These are phyloP conservation scores for Pammene fasciana DNA, from an alignment of 2,888 invertebrate species.

Conservation along the genomic window DNA sequence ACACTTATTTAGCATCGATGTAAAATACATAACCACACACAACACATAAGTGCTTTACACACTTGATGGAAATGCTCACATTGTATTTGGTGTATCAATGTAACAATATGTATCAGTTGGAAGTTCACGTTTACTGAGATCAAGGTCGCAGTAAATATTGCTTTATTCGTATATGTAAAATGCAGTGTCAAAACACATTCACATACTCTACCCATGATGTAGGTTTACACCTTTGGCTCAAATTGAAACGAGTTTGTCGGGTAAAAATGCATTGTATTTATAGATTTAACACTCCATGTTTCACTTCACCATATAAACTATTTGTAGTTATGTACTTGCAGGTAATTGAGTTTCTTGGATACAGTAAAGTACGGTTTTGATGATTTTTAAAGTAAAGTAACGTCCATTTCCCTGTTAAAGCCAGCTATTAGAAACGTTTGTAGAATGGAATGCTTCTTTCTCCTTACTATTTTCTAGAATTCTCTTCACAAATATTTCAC, in stretches of 20 bases:
- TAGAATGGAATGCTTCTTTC: conserved; percentile 83
- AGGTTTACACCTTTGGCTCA: conserved; percentile 20
- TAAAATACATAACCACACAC: conserved; percentile 68
- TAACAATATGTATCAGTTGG: conserved; percentile 42
- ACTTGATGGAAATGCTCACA: conserved; percentile 57
- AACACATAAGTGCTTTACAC: conserved; percentile 69
- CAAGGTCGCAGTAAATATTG: conserved; percentile 22
- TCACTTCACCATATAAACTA: conserved; percentile 50
- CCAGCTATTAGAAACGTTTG: conserved; percentile 80
- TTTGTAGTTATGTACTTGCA: conserved; percentile 58
- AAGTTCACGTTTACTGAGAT: conserved; percentile 19
- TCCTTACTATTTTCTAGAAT: conserved; percentile 78
- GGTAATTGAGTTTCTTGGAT: conserved; percentile 57
- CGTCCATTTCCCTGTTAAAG: conserved; percentile 84
- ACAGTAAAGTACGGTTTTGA: conserved; percentile 59
- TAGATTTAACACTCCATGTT: conserved; percentile 42
- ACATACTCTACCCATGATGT: conserved; percentile 9
- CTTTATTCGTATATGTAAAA: conserved; percentile 33
- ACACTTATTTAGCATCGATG: conserved; percentile 63
- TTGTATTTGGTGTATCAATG: conserved; percentile 60
- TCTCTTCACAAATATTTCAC: conserved; percentile 81
- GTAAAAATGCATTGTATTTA: conserved; percentile 33
- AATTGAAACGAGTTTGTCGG: conserved; percentile 8
- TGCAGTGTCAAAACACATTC: conserved; percentile 27
- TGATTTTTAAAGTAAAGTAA: conserved; percentile 61